Percentiles rank a stretch among this genome's conserved stretches.
Evolutionary conservation across 37 sponge, comb jelly and placozoan species (phyloP).

Genomic region (Agelas oroides): DNA sequence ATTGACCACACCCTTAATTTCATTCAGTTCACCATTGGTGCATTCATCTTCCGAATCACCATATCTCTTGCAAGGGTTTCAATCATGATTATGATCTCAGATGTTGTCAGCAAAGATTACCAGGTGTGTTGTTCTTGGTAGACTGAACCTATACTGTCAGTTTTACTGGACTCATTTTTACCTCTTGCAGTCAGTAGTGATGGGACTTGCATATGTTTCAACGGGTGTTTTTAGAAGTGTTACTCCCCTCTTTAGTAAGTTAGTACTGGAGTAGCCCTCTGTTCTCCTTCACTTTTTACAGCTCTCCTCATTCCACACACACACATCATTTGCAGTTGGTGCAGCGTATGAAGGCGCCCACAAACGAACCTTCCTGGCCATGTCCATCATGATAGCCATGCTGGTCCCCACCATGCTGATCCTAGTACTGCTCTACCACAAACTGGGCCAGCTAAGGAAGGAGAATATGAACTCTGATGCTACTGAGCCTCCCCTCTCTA

Average conservation of each 20-base stretch:
- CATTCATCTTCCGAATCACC: neutral
- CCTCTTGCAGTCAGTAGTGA: neutral
- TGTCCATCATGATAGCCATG: too few species aligned
- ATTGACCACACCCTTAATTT: too few species aligned
- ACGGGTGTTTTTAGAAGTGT: neutral
- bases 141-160: too few species aligned
- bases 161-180: neutral
- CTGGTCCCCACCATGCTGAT: too few species aligned
- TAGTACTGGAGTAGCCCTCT: neutral
- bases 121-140: neutral
- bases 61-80: neutral
- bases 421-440: too few species aligned
- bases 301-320: neutral
- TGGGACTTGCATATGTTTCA: conserved; percentile 8
- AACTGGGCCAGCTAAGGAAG: too few species aligned
- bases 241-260: conserved; percentile 4
- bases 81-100: neutral
- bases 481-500: too few species aligned
- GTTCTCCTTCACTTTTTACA: too few species aligned
- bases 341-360: conserved; percentile 9
- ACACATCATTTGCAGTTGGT: neutral
- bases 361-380: conserved; percentile 10
- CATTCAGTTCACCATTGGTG: conserved; percentile 7
- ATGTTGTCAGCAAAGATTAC: neutral
- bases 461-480: too few species aligned